Evolutionary conservation across 2,113 vertebrate genomes (phyloP), one percentile per base, ranked within the genome.

Genomic region (Formicarius rufipectus): DNA sequence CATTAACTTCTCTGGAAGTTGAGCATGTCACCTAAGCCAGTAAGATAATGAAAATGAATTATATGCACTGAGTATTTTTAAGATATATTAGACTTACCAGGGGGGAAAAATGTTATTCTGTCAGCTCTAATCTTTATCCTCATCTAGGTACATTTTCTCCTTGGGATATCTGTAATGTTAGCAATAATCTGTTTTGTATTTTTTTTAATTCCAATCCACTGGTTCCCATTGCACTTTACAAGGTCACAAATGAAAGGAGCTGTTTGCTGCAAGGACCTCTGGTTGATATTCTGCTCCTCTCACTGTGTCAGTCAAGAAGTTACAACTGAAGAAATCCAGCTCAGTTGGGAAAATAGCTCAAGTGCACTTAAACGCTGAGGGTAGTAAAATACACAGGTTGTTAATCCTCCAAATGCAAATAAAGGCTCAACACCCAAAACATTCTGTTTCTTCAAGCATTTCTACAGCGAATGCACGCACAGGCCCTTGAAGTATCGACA

Each of bases 381-480:
- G 76, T 63, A 83, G 69, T 52, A 86, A 84, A 90, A 94, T 88
- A 95, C 96, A 97, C 93, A 96, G 59, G 14, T 79, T 93, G 84
- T 58, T 95, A 95, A 92, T 94, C 73, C 62, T 93, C 81, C 47
- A 93, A 91, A 95, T 91, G 94, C 75, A 96, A 97, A 96, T 94
- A 93, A 93, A 88, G 14, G 15, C 75, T 93, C 64, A 42, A 78
- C 62, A 69, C 85, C 55, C 76, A 90, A 91, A 93, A 27, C 74
- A 94, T 58, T 31, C 35, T 83, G 21, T 66, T 50, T 76, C 93
- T 93, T 67, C 78, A 64, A 89, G 75, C 88, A 84, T 87, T 91
- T 84, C 76, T 74, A 89, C 53, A 60, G 64, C 45, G 92, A 95
- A 91, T 35, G 14, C 52, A 85, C 0, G 3, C 63, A 76, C 37